Percentiles rank a stretch among this genome's conserved stretches.
These are phyloP conservation scores for Danio aesculapii DNA, from an alignment of 2,797 vertebrate genomes.

Conservation along the genomic window DNA sequence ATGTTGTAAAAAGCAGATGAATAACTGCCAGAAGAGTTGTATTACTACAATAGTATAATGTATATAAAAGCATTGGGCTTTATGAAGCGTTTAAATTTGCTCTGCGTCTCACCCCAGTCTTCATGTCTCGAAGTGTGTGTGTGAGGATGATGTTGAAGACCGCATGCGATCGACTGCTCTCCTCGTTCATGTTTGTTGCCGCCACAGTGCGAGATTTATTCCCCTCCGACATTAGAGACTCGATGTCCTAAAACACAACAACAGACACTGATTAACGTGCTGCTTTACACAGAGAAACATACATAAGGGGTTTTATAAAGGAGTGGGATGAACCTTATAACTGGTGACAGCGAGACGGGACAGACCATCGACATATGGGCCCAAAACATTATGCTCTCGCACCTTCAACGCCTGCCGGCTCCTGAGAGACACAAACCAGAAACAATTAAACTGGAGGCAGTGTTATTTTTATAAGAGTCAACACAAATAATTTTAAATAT, in stretches of 20 bases:
- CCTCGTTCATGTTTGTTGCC: constrained; percentile 99
- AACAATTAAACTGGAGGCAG: not conserved
- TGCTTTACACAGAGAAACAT: not conserved
- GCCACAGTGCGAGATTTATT: constrained; percentile 98
- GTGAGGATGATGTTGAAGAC: constrained; percentile 99
- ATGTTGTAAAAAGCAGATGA: too few relatives aligned
- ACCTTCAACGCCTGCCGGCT: constrained; percentile 91
- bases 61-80: too few relatives aligned
- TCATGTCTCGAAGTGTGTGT: constrained; percentile 88
- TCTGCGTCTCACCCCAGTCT: constrained; percentile 85
- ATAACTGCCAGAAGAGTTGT: too few relatives aligned
- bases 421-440: constrained; percentile 71
- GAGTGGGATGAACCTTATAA: constrained; percentile 85
- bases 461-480: too few relatives aligned
- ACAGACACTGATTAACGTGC: not conserved
- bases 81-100: too few relatives aligned
- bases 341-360: constrained; percentile 94
- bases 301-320: not conserved
- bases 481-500: not conserved
- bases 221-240: constrained; percentile 97
- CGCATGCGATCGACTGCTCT: constrained; percentile 95
- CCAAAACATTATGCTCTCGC: constrained; percentile 94
- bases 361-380: constrained; percentile 95
- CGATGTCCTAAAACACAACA: constrained; percentile 84
- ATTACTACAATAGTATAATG: too few relatives aligned